phyloP scores from a whole-genome alignment of 2,888 invertebrate genomes.

The Drosophila picticornis region DNA sequence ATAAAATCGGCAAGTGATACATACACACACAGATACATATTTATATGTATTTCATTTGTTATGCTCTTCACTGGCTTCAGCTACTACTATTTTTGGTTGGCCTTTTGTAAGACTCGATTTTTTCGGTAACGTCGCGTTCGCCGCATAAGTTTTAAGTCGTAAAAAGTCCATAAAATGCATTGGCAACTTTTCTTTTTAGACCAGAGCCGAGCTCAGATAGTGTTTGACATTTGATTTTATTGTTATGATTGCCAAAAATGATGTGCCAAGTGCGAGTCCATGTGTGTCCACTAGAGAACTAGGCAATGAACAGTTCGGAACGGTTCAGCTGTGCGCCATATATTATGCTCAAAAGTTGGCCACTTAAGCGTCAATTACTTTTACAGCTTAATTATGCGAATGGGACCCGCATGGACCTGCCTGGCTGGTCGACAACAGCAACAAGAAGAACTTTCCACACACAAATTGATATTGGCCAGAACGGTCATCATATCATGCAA shows the following conservation, averaged over 20 bases:
- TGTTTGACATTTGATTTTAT: slow-evolving; percentile 77
- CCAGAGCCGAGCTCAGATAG: slow-evolving; percentile 40
- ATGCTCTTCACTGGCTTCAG: slow-evolving; percentile 71
- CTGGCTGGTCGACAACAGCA: slow-evolving; percentile 15
- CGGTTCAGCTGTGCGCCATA: slow-evolving; percentile 36
- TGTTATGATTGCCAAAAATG: slow-evolving; percentile 75
- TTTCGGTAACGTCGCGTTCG: slow-evolving; percentile 41
- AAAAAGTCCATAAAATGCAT: slow-evolving; percentile 81
- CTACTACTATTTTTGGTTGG: slow-evolving; percentile 35
- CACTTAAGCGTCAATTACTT: slow-evolving; percentile 76
- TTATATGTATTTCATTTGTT: slow-evolving; percentile 71
- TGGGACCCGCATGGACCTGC: slow-evolving; percentile 46
- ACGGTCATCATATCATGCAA: slow-evolving; percentile 59
- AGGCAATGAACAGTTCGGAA: not conserved
- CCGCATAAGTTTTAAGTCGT: slow-evolving; percentile 79
- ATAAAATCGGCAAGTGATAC: slow-evolving; percentile 68
- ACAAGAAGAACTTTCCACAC: slow-evolving; percentile 3
- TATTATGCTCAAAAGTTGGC: slow-evolving; percentile 72
- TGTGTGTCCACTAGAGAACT: slow-evolving; percentile 8
- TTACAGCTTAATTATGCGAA: slow-evolving; percentile 76
- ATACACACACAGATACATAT: slow-evolving; percentile 57
- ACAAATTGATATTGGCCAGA: slow-evolving; percentile 23
- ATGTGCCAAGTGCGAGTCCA: slow-evolving; percentile 69
- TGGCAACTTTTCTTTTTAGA: slow-evolving; percentile 68
- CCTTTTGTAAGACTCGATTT: slow-evolving; percentile 60